These are phyloP conservation scores for Phalacrocorax pelagicus DNA, from an alignment of 2,113 vertebrate species.

Conservation along the genomic window DNA sequence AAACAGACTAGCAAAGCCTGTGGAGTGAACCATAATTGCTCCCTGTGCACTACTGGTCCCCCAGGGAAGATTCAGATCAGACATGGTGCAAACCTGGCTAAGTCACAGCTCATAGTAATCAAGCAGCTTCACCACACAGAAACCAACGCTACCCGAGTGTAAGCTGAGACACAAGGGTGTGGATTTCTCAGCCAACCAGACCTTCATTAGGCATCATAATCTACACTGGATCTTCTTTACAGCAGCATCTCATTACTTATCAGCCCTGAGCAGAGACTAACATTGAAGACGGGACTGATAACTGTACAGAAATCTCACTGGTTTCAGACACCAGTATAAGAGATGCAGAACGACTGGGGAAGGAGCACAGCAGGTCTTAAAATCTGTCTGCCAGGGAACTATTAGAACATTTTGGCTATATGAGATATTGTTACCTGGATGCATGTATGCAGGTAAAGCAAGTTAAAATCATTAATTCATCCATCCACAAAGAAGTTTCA, in stretches of 20 bases:
- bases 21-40: background rate
- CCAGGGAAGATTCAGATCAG: background rate
- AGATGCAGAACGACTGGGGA: background rate
- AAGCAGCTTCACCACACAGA: background rate
- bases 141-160: background rate
- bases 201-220: background rate
- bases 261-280: background rate
- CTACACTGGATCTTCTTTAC: background rate
- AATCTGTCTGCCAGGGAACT: background rate
- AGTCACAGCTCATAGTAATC: background rate
- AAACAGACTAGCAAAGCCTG: background rate
- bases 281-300: accelerated
- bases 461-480: background rate
- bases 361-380: background rate
- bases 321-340: background rate
- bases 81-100: background rate
- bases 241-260: background rate
- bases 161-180: background rate
- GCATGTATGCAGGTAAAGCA: background rate
- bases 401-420: background rate
- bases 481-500: background rate
- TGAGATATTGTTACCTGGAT: background rate
- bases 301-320: background rate
- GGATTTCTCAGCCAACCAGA: background rate
- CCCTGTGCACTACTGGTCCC: background rate